phyloP scores from a whole-genome alignment of 1,140 invertebrate species.

The Drosophila tropicalis region DNA sequence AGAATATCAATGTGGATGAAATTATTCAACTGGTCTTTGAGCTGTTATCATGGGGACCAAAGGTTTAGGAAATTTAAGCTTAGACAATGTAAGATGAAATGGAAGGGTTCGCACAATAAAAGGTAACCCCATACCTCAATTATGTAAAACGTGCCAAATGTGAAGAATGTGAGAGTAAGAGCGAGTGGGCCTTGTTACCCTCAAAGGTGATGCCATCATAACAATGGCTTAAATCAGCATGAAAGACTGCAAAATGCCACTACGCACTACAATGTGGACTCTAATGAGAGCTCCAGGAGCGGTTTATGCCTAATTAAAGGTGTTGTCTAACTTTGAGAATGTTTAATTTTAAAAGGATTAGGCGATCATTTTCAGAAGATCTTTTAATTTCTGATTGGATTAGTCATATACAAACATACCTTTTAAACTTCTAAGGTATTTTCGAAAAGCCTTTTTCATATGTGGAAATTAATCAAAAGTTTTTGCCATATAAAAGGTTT shows the following conservation, averaged over 20 bases:
- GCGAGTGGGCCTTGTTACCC: background rate
- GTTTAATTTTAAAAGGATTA: too few relatives aligned
- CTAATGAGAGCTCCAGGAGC: slow-evolving; percentile 7
- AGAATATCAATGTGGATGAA: slow-evolving; percentile 65
- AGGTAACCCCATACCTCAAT: slow-evolving; percentile 4
- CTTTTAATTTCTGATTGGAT: too few relatives aligned
- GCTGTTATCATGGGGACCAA: slow-evolving; percentile 65
- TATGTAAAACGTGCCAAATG: slow-evolving; percentile 12
- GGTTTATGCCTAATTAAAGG: background rate
- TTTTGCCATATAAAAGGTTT: too few relatives aligned
- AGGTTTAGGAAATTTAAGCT: slow-evolving; percentile 8
- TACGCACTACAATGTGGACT: slow-evolving; percentile 6
- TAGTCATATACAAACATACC: too few relatives aligned
- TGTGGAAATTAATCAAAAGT: too few relatives aligned
- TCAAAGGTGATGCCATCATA: slow-evolving; percentile 12
- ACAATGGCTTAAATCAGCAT: slow-evolving; percentile 14
- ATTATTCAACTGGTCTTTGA: slow-evolving; percentile 58
- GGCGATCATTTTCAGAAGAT: too few relatives aligned
- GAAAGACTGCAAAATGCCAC: slow-evolving; percentile 11
- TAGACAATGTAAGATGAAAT: background rate
- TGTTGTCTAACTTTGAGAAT: too few relatives aligned
- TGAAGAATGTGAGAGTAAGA: background rate
- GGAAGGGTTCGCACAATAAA: slow-evolving; percentile 7
- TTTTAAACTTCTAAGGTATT: too few relatives aligned
- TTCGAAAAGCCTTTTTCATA: too few relatives aligned